Evolutionary conservation across 2,113 vertebrate genomes (phyloP), one percentile per base, ranked within the genome.

Genomic region (Coryphaenoides rupestris): DNA sequence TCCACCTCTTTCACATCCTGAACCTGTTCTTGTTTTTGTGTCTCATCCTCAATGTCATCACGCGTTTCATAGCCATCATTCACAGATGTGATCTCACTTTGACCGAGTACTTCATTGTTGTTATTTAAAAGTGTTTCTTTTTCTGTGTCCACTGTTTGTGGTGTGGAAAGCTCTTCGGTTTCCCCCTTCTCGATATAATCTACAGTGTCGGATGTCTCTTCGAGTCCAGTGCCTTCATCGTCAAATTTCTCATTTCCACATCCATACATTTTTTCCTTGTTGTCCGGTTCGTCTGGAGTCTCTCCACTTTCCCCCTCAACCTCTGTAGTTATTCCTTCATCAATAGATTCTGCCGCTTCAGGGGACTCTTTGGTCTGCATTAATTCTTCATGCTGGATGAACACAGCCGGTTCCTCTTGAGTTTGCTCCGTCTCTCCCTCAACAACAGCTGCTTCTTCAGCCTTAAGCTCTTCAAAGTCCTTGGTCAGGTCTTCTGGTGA

Each of bases 401-500:
- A 76, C 5, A 79, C 83, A 53, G 78, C 73, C 65, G 93, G 91
- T 19, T 86, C 84, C 55, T 89, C 73, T 5, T 78, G 77, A 40
- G 74, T 81, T 71, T 90, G 86, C 76, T 88, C 73, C 60, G 91
- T 87, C 24, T 77, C 86, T 49, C 89, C 92, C 58, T 90, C 89
- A 3, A 84, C 86, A 15, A 89, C 91, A 56, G 83, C 81, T 0
- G 89, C 76, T 70, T 95, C 93, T 77, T 98, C 95, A 28, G 91
- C 92, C 87, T 86, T 93, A 49, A 98, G 80, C 72, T 94, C 92
- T 69, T 98, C 96, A 85, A 98, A 98, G 73, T 98, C 95, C 75
- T 95, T 98, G 53, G 96, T 98, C 68, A 98, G 92, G 79, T 98
- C 96, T 59, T 98, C 96, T 56, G 96, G 95, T 74, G 96, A 93